Base-by-base conservation (phyloP, 2,888 invertebrate genomes). In the Thymelicus sylvestris region DNA sequence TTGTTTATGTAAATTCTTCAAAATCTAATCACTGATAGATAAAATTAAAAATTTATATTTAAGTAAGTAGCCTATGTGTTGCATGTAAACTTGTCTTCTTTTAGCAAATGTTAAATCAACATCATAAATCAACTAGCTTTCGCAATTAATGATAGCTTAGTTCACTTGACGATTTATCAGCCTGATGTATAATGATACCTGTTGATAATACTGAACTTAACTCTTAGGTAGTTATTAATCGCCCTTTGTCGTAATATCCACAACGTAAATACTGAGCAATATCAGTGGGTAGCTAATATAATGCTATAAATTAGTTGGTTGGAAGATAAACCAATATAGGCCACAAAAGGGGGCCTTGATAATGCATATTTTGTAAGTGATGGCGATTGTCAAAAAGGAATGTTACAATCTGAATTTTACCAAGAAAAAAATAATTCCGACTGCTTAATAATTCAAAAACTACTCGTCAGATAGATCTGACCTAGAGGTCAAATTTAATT, bases 111-210 rank as follows among this genome's bases (percentile, higher is more conserved):
- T 19, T 8, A 55, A 24, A 55, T 24, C 10, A 50, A 64, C 44
- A 12, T 19, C 52, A 66, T 70, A 70, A 70, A 70, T 70, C 61
- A 66, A 44, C 44, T 38, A n/a, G 39, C 31, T 64, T 64, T 65
- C 65, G 41, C 59, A 61, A 70, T 66, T 70, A 70, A 70, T 70
- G 70, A 70, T 61, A 70, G 50, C 65, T 64, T 60, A 50, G 65
- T 52, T 66, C 70, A 59, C 60, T 60, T 70, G 65, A 70, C 64
- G 50, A 70, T 70, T 70, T 70, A 70, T 70, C 65, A 66, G 65
- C 55, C 41, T 64, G 48, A 65, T 60, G 64, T 59, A 64, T 69
- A 64, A 60, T 70, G 60, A 50, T 41, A 70, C 59, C 70, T 70
- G 70, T 70, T 70, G 70, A 70, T 70, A 70, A 65, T 60, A 24